Evolutionary conservation across 2,113 vertebrate species (phyloP).

Genomic region (Gambusia holbrooki): DNA sequence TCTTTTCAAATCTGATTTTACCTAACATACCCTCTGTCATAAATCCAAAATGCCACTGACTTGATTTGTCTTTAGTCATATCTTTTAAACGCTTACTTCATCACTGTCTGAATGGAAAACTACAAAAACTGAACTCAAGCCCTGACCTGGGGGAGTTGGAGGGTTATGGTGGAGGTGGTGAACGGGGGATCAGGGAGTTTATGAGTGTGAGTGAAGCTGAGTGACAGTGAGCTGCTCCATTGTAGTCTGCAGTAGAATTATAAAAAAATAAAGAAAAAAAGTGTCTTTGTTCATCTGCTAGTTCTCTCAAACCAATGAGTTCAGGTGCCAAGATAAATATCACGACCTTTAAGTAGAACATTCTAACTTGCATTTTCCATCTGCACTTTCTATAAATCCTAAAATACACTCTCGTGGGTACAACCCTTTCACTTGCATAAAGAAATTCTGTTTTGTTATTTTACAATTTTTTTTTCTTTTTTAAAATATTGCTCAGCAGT

Average conservation of each 20-base stretch:
- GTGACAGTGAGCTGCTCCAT: conserved; percentile 77
- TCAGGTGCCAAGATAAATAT: conserved; percentile 22
- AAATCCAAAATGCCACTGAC: background rate
- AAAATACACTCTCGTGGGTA: conserved; percentile 2
- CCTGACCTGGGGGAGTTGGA: conserved; percentile 66
- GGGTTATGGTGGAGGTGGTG: conserved; percentile 29
- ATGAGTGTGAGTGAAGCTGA: conserved; percentile 75
- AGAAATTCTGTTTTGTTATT: conserved; percentile 10
- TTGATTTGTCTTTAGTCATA: background rate
- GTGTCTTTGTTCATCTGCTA: conserved; percentile 5
- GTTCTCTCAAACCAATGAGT: conserved; percentile 21
- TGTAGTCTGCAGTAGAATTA: conserved; percentile 82
- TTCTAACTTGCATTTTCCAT: conserved; percentile 3
- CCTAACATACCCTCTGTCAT: too few species aligned
- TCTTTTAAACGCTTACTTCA: conserved; percentile 7
- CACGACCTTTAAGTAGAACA: conserved; percentile 1
- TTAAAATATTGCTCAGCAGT: conserved; percentile 45
- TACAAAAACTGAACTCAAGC: conserved; percentile 30
- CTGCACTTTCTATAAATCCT: conserved; percentile 1
- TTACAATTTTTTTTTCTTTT: background rate
- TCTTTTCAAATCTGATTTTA: too few species aligned
- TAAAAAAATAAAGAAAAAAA: conserved; percentile 31
- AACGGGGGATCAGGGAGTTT: conserved; percentile 34
- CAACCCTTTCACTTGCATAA: conserved; percentile 10
- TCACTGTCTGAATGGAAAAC: conserved; percentile 12